Evolutionary conservation across 2,797 vertebrate genomes (phyloP).

Genomic region (Myotis planiceps): DNA sequence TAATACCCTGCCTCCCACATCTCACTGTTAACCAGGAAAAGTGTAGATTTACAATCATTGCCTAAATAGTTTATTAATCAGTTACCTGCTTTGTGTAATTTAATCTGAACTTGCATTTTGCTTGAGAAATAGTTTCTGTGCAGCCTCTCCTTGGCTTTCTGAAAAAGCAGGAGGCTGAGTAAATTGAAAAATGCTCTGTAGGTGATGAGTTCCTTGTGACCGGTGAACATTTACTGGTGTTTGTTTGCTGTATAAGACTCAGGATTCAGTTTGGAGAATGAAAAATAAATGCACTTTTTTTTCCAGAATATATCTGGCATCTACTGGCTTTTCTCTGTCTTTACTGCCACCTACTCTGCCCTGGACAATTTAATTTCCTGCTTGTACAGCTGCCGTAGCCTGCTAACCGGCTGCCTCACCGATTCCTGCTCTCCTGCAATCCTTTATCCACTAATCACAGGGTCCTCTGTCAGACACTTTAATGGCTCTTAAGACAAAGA

Average conservation of each 20-base stretch:
- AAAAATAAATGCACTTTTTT: conserved; percentile 21
- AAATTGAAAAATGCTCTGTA: neutral
- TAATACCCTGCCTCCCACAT: neutral
- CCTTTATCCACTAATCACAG: neutral
- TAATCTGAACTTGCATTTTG: conserved; percentile 31
- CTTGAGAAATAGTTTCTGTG: neutral
- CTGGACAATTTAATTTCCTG: neutral
- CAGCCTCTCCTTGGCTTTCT: neutral
- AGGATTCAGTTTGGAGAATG: neutral
- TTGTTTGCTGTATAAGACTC: neutral
- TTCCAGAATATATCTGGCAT: neutral
- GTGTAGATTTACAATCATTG: neutral
- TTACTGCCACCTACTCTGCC: neutral
- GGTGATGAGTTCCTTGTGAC: neutral
- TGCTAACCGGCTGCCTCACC: neutral
- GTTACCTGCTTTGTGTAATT: conserved; percentile 41
- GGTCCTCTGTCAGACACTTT: neutral
- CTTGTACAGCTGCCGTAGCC: neutral
- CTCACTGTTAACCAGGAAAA: conserved; percentile 24
- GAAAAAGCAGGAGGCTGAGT: neutral
- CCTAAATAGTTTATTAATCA: conserved; percentile 58
- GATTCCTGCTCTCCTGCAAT: neutral
- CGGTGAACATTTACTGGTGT: neutral
- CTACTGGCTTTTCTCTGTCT: neutral
- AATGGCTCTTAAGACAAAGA: neutral